Evolutionary conservation across 2,888 invertebrate genomes (phyloP).

Genomic region (Mesopsocus fuscifrons): DNA sequence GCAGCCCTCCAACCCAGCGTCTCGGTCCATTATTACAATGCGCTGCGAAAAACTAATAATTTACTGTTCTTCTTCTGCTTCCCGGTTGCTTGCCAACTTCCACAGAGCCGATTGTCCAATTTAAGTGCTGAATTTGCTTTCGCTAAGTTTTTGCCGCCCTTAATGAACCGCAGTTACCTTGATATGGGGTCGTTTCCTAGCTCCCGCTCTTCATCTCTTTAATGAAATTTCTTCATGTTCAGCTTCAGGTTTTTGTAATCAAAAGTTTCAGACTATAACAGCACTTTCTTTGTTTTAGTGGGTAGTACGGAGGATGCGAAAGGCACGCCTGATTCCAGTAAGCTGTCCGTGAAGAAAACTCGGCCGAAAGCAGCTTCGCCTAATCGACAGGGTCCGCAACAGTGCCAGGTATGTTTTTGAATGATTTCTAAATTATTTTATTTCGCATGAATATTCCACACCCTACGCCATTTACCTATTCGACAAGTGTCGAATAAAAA

Average conservation of each 20-base stretch:
- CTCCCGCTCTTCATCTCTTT: too few species aligned
- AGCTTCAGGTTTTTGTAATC: too few species aligned
- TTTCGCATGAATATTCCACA: too few species aligned
- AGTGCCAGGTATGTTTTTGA: conserved; percentile 71
- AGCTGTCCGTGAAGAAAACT: conserved; percentile 42
- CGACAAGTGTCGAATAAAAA: too few species aligned
- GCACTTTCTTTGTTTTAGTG: conserved; percentile 23
- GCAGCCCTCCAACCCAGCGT: conserved; percentile 8
- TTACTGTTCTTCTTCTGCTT: not conserved
- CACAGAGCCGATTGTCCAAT: not conserved
- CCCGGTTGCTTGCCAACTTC: not conserved
- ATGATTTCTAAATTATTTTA: conserved; percentile 8
- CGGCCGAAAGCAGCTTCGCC: conserved; percentile 77
- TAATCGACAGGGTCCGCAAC: conserved; percentile 77
- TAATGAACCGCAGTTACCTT: too few species aligned
- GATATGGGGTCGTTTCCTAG: too few species aligned
- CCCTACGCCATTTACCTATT: too few species aligned
- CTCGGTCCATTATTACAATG: conserved; percentile 8
- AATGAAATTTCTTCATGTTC: too few species aligned
- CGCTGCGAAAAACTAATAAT: conserved; percentile 2
- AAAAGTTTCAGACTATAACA: too few species aligned
- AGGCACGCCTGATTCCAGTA: conserved; percentile 31
- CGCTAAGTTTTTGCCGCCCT: too few species aligned
- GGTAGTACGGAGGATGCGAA: conserved; percentile 32
- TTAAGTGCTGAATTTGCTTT: not conserved